phyloP scores from a whole-genome alignment of 2,888 invertebrate species.

The Diaperis boleti region DNA sequence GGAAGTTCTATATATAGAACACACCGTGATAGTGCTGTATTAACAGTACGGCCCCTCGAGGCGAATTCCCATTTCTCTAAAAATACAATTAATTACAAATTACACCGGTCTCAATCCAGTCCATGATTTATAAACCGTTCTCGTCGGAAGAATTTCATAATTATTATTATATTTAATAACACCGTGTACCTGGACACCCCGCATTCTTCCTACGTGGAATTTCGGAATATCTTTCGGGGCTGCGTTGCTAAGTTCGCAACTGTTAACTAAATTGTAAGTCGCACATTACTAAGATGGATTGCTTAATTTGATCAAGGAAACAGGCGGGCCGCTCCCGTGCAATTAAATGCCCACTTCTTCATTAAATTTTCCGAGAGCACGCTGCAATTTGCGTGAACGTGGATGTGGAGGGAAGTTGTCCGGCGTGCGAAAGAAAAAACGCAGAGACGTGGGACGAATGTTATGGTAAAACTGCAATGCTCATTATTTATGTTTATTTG shows the following conservation, averaged over 20 bases:
- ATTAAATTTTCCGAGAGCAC: not conserved
- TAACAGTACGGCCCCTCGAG: conserved; percentile 5
- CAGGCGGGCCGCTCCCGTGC: conserved; percentile 5
- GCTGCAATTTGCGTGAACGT: conserved; percentile 1
- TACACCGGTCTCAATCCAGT: conserved; percentile 18
- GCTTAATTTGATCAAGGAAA: conserved; percentile 18
- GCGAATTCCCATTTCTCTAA: conserved; percentile 34
- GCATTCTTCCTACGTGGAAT: conserved; percentile 30
- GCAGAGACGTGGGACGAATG: not conserved
- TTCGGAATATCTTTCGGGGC: conserved; percentile 24
- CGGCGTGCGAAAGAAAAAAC: conserved; percentile 2
- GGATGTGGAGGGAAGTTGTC: not conserved
- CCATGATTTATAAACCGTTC: conserved; percentile 20
- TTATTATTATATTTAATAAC: conserved; percentile 36
- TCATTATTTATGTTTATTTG: too few species aligned
- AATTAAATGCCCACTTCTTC: conserved; percentile 8
- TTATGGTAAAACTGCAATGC: conserved; percentile 6
- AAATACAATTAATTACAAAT: conserved; percentile 38
- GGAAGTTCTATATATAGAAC: conserved; percentile 1
- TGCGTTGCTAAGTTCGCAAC: conserved; percentile 2
- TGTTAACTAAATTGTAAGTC: conserved; percentile 11
- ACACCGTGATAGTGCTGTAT: conserved; percentile 7
- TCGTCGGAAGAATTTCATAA: conserved; percentile 29
- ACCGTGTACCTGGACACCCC: conserved; percentile 15
- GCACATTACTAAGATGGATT: conserved; percentile 27